Base-by-base conservation (phyloP, 1,140 invertebrate genomes). In the Achroia grisella region DNA sequence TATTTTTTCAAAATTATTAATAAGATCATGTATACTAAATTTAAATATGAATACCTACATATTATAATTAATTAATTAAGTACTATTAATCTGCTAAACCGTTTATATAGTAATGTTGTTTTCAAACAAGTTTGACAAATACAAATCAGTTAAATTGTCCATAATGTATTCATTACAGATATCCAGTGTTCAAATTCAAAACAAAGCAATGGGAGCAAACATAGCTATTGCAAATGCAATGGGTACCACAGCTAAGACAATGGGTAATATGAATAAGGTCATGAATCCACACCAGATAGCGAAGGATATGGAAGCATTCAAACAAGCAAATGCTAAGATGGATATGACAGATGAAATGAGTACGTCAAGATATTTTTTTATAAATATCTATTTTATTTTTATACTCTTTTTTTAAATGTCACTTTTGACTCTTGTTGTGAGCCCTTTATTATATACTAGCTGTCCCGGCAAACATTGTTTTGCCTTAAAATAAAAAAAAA, bases 331-430 rank as follows among this genome's bases (percentile, higher is more conserved):
- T 65, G 91, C 91, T 65, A 95, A 94, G 75, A 95, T 98, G 93
- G 94, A 94, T 56, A 97, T 98, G 95, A 94, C 94, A 8, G 95
- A 97, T 85, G 96, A 98, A 89, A 94, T 97, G 91, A 96, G 93
- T 95, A 88, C 88, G 90, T 88, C 17, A 23, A 3, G 2, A 3
- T 3, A 23, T 23, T 23, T 23, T 23, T 3, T 23, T 23, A 6
- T 23, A 3, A 23, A 23, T 3, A 23, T 51, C 11, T 36, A 29
- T 39, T 48, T 11, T 36, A 35, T 37, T 33, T 32, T 47, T 1
- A 44, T 40, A 44, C 42, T 35, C 28, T 56, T n/a, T 37, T 14
- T 36, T 2, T 23, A 6, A 23, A 23, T 23, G 17, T 23, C 2
- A 23, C 2, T n/a, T n/a, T n/a, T n/a, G n/a, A n/a, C n/a, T n/a